A percentile compares a stretch with the other conserved stretches of the same genome.
Conservation (phyloP, 2,113 vertebrate species). For the Heliornis fulica region DNA sequence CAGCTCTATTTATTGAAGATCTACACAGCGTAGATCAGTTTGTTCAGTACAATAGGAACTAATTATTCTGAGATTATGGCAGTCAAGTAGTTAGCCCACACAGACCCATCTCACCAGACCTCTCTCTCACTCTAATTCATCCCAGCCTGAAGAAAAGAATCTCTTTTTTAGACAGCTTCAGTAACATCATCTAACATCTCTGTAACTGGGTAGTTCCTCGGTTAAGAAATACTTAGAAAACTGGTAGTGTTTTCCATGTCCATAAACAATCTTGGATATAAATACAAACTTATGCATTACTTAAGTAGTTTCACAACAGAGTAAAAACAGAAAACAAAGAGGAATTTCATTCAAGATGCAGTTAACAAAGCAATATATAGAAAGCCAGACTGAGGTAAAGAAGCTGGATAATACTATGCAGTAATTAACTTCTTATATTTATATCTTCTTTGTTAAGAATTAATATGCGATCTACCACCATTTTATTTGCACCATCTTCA, state of each 20-base stretch:
- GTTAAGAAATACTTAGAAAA: neutral
- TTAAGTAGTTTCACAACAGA: neutral
- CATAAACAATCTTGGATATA: neutral
- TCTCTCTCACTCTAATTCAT: neutral
- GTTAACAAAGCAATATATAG: neutral
- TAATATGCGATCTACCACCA: neutral
- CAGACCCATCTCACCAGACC: fast-evolving
- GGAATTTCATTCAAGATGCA: neutral
- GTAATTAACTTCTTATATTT: neutral
- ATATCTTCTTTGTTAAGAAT: neutral
- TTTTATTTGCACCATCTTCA: neutral
- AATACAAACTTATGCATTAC: neutral
- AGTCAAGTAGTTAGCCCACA: neutral
- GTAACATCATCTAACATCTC: neutral
- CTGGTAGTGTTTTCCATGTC: neutral
- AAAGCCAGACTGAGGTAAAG: neutral
- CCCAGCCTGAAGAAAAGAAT: neutral
- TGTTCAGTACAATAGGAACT: neutral
- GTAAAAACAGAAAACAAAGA: neutral
- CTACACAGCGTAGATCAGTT: neutral
- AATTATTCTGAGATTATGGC: neutral
- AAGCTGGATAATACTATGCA: neutral
- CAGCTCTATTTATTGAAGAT: neutral
- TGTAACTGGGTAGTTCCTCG: neutral
- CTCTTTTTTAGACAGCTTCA: neutral